Conservation (phyloP, 1,140 invertebrate genomes). For the Holotrichia oblita region DNA sequence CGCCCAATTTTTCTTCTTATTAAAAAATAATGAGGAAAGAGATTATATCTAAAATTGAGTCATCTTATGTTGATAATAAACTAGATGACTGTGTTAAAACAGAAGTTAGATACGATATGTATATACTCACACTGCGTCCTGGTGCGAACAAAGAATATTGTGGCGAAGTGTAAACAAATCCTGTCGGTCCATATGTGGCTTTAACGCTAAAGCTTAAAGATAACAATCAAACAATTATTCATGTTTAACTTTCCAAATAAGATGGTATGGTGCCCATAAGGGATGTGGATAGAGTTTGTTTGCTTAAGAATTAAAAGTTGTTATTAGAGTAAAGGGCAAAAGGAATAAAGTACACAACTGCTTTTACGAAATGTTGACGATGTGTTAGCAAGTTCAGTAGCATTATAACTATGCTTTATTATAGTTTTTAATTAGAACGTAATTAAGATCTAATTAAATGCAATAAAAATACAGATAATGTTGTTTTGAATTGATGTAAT, state of each 20-base stretch:
- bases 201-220: neutral
- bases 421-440: no score
- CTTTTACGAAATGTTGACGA: no score
- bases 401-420: no score
- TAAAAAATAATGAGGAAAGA: neutral
- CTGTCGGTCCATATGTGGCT: neutral
- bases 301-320: neutral
- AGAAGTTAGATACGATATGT: neutral
- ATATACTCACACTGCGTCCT: no score
- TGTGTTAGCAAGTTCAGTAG: no score
- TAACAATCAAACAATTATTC: neutral
- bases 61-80: neutral
- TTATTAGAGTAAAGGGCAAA: neutral
- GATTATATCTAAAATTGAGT: neutral
- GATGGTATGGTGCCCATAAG: neutral
- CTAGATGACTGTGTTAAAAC: neutral
- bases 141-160: neutral
- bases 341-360: neutral
- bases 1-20: no score
- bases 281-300: neutral
- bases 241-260: slow-evolving; percentile 11
- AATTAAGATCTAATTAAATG: no score
- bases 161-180: neutral
- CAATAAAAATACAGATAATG: no score
- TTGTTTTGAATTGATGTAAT: no score